Evolutionary conservation across 2,888 invertebrate genomes (phyloP), one percentile per base, ranked within the genome.

Genomic region (Matsumyia berberina): DNA sequence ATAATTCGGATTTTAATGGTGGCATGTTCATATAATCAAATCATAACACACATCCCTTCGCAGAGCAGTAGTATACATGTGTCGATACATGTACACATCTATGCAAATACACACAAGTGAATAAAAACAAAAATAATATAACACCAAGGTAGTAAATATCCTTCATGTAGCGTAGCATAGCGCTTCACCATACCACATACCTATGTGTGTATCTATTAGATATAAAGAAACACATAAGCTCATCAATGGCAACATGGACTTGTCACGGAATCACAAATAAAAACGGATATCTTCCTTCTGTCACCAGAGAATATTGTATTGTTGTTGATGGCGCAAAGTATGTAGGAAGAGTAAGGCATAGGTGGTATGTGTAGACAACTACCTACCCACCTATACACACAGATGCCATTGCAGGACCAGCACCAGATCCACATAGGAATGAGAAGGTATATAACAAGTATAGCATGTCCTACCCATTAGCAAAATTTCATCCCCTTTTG

Each of bases 401-500:
- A 81, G 81, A 76, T 86, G 81, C 76, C 80, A 46, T 74, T 73
- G 83, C 73, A 85, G 74, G 60, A 70, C 66, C 15, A 86, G n/a
- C n/a, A 86, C 1, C 24, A 24, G 4, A 81, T 67, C 53, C 72
- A 86, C 37, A 86, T 81, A 81, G 81, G 77, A 78, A 86, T 83
- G 73, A 86, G 64, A 42, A 42, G 73, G 86, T 86, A 81, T 86
- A 86, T 81, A 86, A 86, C 81, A 77, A 86, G 81, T 55, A 86
- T 72, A 86, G 86, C 86, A 78, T 82, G 86, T 86, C 78, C 81
- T 78, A 86, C 83, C 78, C 77, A 83, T 79, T 83, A 78, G 83
- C 78, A 79, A 83, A 85, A 83, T 83, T 86, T 87, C 87, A 87
- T 86, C 86, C 87, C 87, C 82, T 85, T 87, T 86, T 86, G 86